These are phyloP conservation scores for Melierax canorus DNA, from an alignment of 2,113 vertebrate genomes.

Conservation along the genomic window DNA sequence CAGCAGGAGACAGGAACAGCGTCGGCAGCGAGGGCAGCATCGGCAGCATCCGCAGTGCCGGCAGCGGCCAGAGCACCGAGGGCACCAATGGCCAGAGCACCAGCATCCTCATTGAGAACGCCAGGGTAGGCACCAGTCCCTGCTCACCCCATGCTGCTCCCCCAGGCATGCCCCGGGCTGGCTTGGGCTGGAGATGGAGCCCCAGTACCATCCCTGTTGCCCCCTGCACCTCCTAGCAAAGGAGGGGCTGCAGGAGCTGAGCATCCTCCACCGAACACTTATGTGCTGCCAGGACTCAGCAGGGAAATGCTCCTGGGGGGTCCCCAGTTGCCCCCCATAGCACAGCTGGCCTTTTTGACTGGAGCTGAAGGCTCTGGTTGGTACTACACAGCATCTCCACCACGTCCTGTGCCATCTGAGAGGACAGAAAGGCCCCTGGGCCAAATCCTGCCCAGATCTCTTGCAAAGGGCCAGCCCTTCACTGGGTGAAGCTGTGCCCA, in stretches of 20 bases:
- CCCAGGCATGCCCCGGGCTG: background rate
- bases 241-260: background rate
- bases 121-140: slow-evolving; percentile 67
- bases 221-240: background rate
- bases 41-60: slow-evolving; percentile 91
- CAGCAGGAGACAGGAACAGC: slow-evolving; percentile 91
- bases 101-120: slow-evolving; percentile 73
- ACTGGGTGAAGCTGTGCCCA: background rate
- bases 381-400: background rate
- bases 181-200: background rate
- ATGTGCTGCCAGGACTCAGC: background rate
- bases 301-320: background rate
- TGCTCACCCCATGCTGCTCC: background rate
- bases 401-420: background rate
- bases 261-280: background rate
- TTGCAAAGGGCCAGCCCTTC: background rate
- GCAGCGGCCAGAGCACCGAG: slow-evolving; percentile 93
- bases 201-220: background rate
- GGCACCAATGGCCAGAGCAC: slow-evolving; percentile 78
- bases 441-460: background rate
- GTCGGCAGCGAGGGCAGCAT: slow-evolving; percentile 90
- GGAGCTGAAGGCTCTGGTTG: background rate
- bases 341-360: background rate
- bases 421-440: background rate
- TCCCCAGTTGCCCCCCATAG: background rate